Evolutionary conservation across 2,888 invertebrate genomes (phyloP).

Genomic region (Cheilosia variabilis): DNA sequence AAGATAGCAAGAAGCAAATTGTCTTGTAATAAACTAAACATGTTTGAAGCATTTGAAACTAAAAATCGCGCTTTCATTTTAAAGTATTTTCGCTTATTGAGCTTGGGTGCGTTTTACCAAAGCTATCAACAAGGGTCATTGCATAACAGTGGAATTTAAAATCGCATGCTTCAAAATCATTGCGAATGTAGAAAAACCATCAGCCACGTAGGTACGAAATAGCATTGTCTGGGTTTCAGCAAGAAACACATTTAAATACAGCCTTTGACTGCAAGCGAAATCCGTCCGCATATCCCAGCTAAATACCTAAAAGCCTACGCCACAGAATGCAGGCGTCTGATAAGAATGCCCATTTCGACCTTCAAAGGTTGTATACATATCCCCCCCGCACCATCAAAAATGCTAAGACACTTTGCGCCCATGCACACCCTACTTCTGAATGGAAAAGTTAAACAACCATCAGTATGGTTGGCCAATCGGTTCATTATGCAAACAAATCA

Average conservation of each 20-base stretch:
- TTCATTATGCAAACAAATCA: constrained; percentile 36
- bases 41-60: too few species aligned
- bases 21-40: too few species aligned
- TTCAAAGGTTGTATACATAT: constrained; percentile 37
- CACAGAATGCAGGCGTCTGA: constrained; percentile 5
- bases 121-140: too few species aligned
- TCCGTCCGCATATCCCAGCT: neutral
- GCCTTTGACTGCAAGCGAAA: neutral
- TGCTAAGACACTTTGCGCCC: neutral
- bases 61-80: too few species aligned
- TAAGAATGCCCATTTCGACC: constrained; percentile 25
- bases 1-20: too few species aligned
- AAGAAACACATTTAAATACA: neutral
- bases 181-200: too few species aligned
- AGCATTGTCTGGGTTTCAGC: neutral
- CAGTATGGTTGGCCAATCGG: constrained; percentile 13
- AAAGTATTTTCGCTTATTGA: too few species aligned
- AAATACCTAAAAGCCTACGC: constrained; percentile 11
- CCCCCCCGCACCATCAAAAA: neutral
- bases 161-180: too few species aligned
- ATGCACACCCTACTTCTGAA: constrained; percentile 12
- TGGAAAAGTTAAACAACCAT: constrained; percentile 27
- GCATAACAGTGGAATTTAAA: too few species aligned
- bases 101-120: too few species aligned
- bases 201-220: neutral